Evolutionary conservation across 2,797 vertebrate genomes (phyloP).

Genomic region (Brachymystax lenok): DNA sequence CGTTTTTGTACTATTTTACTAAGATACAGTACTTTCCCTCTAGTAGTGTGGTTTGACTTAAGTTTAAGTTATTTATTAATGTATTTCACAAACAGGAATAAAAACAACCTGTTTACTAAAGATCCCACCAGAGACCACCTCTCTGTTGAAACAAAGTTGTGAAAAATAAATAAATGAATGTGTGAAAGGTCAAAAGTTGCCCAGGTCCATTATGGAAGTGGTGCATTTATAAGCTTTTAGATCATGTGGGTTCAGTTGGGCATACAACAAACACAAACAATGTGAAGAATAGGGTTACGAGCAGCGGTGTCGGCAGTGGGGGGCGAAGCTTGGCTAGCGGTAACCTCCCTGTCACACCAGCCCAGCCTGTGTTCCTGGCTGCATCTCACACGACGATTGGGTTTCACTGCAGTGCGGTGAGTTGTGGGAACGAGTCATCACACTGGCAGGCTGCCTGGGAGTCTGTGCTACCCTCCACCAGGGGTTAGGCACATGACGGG

Average conservation of each 20-base stretch:
- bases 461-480: slow-evolving; percentile 22
- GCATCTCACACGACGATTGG: slow-evolving; percentile 73
- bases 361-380: slow-evolving; percentile 57
- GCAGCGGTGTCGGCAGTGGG: slow-evolving; percentile 1
- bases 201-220: slow-evolving; percentile 22
- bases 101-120: background rate
- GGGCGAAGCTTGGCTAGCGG: slow-evolving; percentile 15
- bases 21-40: too few relatives aligned
- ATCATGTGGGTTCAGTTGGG: slow-evolving; percentile 48
- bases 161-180: slow-evolving; percentile 19
- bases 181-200: slow-evolving; percentile 44
- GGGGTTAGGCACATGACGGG: background rate
- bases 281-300: slow-evolving; percentile 44
- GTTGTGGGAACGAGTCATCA: slow-evolving; percentile 71
- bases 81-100: background rate
- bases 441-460: slow-evolving; percentile 57
- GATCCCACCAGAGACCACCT: background rate
- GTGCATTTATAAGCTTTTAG: slow-evolving; percentile 45
- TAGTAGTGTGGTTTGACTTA: too few relatives aligned
- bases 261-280: slow-evolving; percentile 57
- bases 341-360: slow-evolving; percentile 41
- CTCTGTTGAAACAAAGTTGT: slow-evolving; percentile 12
- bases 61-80: too few relatives aligned
- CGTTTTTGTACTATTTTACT: too few relatives aligned
- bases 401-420: slow-evolving; percentile 69